These are phyloP conservation scores for Dinoponera quadriceps DNA, from an alignment of 1,140 invertebrate genomes.

Conservation along the genomic window DNA sequence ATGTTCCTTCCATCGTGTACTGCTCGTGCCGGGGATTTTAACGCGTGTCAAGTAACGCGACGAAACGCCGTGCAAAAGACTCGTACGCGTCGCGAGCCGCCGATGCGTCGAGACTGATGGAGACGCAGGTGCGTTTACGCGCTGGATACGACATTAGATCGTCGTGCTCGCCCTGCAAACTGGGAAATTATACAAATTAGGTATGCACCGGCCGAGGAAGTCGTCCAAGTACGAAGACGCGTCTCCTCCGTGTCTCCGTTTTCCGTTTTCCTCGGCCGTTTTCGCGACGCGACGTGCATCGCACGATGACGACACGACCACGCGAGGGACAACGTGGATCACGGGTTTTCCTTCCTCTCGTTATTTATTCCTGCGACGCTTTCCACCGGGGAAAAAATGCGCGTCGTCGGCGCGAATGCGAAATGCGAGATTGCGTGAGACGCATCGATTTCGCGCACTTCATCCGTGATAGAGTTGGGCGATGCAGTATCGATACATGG, in stretches of 20 bases:
- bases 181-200: slow-evolving; percentile 63
- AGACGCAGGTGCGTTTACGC: slow-evolving; percentile 55
- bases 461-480: no score
- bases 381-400: slow-evolving; percentile 11
- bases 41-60: slow-evolving; percentile 38
- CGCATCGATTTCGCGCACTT: slow-evolving; percentile 11
- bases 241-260: not conserved
- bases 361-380: slow-evolving; percentile 12
- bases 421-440: slow-evolving; percentile 49
- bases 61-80: slow-evolving; percentile 29
- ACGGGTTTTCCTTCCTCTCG: slow-evolving; percentile 26
- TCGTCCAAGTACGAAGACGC: slow-evolving; percentile 5
- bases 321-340: slow-evolving; percentile 17
- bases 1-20: slow-evolving; percentile 31
- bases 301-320: not conserved
- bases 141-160: slow-evolving; percentile 63
- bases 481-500: no score
- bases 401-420: slow-evolving; percentile 29
- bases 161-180: slow-evolving; percentile 61
- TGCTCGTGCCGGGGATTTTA: slow-evolving; percentile 28
- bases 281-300: slow-evolving; percentile 30
- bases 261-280: not conserved
- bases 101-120: slow-evolving; percentile 36
- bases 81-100: slow-evolving; percentile 32
- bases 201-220: slow-evolving; percentile 22